Evolutionary conservation across 2,113 vertebrate genomes (phyloP).

Genomic region (Amphiprion ocellaris): DNA sequence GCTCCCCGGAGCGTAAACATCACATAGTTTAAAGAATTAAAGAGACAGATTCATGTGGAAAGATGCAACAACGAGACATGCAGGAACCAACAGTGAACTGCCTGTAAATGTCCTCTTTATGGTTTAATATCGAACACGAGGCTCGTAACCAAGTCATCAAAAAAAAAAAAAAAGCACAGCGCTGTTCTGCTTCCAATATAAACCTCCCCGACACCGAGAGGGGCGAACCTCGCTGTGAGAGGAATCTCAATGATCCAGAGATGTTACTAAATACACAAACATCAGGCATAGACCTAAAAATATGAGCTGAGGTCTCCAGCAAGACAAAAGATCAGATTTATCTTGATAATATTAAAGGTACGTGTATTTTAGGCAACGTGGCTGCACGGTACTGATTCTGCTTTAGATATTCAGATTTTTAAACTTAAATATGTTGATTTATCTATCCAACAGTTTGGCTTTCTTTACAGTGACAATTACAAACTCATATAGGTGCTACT

Average conservation of each 20-base stretch:
- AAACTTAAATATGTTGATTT: no score
- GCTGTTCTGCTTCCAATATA: not conserved
- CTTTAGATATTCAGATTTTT: no score
- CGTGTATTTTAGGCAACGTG: no score
- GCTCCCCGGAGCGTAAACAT: constrained; percentile 2
- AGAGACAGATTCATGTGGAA: no score
- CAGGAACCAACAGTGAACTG: not conserved
- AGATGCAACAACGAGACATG: no score
- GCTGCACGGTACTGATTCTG: no score
- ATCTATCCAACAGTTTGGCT: no score
- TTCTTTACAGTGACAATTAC: no score
- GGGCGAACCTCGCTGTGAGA: not conserved
- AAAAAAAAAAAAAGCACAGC: not conserved
- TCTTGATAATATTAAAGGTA: no score
- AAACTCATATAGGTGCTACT: no score
- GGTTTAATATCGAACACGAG: not conserved
- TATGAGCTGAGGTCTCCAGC: not conserved
- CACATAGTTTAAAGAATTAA: not conserved
- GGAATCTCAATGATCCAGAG: not conserved
- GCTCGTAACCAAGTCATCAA: constrained; percentile 11
- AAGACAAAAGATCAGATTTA: not conserved
- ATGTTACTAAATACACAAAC: not conserved
- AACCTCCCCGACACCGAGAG: not conserved
- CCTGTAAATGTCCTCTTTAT: constrained; percentile 20
- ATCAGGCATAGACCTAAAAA: not conserved